Conservation (phyloP, 1,140 invertebrate genomes). For the Plectrocnemia conspersa region DNA sequence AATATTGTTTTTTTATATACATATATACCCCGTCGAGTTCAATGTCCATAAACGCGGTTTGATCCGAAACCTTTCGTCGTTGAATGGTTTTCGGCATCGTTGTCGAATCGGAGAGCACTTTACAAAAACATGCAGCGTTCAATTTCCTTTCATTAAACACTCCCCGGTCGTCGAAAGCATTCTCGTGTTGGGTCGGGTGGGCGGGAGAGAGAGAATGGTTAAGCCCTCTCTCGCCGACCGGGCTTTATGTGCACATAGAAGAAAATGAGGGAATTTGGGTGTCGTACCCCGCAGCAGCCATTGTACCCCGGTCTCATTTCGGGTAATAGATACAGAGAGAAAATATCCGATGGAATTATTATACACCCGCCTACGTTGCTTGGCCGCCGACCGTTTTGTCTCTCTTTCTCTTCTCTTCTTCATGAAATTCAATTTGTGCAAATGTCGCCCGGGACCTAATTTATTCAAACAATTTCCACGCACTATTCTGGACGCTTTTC, state of each 20-base stretch:
- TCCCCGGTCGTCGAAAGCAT: constrained; percentile 33
- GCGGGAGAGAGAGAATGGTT: constrained; percentile 20
- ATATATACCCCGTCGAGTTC: too few species aligned
- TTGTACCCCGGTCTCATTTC: constrained; percentile 26
- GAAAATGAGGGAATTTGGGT: constrained; percentile 33
- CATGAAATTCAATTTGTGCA: constrained; percentile 4
- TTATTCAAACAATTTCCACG: constrained; percentile 12
- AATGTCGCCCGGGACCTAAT: neutral
- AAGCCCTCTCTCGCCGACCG: constrained; percentile 18
- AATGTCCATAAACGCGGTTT: constrained; percentile 20
- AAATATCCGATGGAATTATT: constrained; percentile 31
- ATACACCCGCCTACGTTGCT: constrained; percentile 12
- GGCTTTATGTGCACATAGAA: constrained; percentile 31
- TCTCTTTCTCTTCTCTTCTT: neutral
- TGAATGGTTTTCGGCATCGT: constrained; percentile 16
- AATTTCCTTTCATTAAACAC: constrained; percentile 37
- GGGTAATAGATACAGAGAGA: constrained; percentile 30
- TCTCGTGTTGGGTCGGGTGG: constrained; percentile 21
- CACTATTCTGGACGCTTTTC: too few species aligned
- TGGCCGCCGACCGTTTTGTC: constrained; percentile 6
- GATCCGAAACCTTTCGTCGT: constrained; percentile 15
- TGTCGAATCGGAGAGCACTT: constrained; percentile 27
- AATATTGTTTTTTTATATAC: too few species aligned
- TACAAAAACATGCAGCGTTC: constrained; percentile 35
- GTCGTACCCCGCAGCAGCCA: constrained; percentile 4